Evolutionary conservation across 2,797 vertebrate genomes (phyloP).

Genomic region (Acestrorhynchus altus): DNA sequence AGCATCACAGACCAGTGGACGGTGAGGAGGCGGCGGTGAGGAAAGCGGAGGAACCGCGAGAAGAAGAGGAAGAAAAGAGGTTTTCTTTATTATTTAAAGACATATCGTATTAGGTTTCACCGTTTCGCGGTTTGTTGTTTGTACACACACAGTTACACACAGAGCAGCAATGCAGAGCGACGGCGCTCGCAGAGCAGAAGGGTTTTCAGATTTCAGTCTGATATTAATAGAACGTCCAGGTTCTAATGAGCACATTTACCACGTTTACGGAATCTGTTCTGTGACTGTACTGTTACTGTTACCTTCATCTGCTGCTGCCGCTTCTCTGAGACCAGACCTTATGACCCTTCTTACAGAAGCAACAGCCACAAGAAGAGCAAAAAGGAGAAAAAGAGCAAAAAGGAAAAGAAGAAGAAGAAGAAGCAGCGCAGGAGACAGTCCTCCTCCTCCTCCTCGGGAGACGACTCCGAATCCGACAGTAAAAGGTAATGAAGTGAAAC

Average conservation of each 20-base stretch:
- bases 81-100: constrained; percentile 43
- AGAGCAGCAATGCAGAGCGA: too few species aligned
- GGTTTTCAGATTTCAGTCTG: too few species aligned
- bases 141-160: too few species aligned
- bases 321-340: too few species aligned
- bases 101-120: too few species aligned
- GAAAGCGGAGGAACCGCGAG: constrained; percentile 55
- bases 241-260: too few species aligned
- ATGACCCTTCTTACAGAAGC: constrained; percentile 61
- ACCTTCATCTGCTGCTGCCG: too few species aligned
- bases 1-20: constrained; percentile 76
- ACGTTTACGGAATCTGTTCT: too few species aligned
- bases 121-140: too few species aligned
- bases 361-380: constrained; percentile 84
- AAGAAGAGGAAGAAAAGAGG: constrained; percentile 62
- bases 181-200: too few species aligned
- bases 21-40: constrained; percentile 58
- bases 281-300: too few species aligned
- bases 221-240: too few species aligned
- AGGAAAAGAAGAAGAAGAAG: constrained; percentile 82
- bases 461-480: constrained; percentile 71
- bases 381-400: constrained; percentile 88
- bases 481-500: constrained; percentile 76
- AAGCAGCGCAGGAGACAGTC: constrained; percentile 71
- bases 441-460: constrained; percentile 41